Conservation (phyloP, 2,888 invertebrate species). For the Caenorhabditis doughertyi region DNA sequence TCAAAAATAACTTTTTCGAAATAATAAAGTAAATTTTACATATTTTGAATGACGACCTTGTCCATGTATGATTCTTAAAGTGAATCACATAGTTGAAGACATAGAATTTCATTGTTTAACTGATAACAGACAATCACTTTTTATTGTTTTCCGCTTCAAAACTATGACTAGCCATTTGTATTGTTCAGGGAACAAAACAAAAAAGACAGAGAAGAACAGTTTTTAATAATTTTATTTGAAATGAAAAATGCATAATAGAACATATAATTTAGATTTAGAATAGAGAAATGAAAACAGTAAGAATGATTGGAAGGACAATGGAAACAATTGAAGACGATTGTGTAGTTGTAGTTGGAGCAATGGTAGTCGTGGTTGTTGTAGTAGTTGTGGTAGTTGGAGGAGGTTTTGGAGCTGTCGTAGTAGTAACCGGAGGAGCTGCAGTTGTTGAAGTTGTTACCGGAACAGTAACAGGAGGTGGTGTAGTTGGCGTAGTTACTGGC, state of each 20-base stretch:
- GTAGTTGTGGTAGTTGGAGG: neutral
- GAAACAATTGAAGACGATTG: conserved; percentile 47
- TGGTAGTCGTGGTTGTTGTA: conserved; percentile 11
- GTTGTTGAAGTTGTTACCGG: conserved; percentile 2
- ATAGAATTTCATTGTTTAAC: conserved; percentile 28
- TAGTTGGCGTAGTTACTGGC: conserved; percentile 2
- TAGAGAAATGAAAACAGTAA: conserved; percentile 30
- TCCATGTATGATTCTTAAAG: conserved; percentile 3
- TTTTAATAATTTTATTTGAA: neutral
- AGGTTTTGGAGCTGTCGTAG: neutral
- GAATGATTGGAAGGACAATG: conserved; percentile 20
- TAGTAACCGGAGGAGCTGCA: neutral
- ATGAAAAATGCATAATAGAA: neutral
- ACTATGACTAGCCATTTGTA: neutral
- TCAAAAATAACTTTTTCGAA: too few relatives aligned
- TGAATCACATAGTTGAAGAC: conserved; percentile 32
- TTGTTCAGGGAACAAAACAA: neutral
- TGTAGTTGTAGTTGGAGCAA: conserved; percentile 22
- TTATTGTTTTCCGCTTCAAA: conserved; percentile 15
- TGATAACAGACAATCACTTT: conserved; percentile 4
- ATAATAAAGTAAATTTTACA: neutral
- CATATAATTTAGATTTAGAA: conserved; percentile 15
- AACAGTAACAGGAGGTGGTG: neutral
- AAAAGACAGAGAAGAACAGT: neutral
- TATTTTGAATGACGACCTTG: neutral